Evolutionary conservation across 2,888 invertebrate species (phyloP).

Genomic region (Esperia sulphurella): DNA sequence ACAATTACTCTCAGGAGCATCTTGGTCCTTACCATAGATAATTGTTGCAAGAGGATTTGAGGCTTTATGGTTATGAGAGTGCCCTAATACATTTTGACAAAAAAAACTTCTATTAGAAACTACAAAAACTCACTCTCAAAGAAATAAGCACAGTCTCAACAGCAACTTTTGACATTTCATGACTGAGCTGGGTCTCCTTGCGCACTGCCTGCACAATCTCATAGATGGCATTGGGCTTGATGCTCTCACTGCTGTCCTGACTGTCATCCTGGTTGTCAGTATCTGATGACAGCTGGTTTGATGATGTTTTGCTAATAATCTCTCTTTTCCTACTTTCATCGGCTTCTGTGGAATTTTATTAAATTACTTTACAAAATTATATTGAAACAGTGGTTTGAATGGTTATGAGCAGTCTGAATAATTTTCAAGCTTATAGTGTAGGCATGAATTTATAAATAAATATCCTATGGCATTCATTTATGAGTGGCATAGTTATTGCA

Average conservation of each 20-base stretch:
- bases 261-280: constrained; percentile 73
- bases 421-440: too few relatives aligned
- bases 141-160: constrained; percentile 86
- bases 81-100: too few relatives aligned
- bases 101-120: background rate
- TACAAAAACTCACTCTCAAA: constrained; percentile 49
- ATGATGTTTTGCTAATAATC: constrained; percentile 37
- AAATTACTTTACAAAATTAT: too few relatives aligned
- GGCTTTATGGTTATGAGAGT: too few relatives aligned
- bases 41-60: too few relatives aligned
- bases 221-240: constrained; percentile 81
- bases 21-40: too few relatives aligned
- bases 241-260: constrained; percentile 70
- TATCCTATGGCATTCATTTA: too few relatives aligned
- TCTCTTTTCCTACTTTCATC: constrained; percentile 37
- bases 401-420: too few relatives aligned
- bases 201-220: constrained; percentile 89
- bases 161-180: constrained; percentile 91
- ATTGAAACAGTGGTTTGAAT: too few relatives aligned
- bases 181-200: constrained; percentile 90
- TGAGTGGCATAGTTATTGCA: too few relatives aligned
- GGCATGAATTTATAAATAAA: too few relatives aligned
- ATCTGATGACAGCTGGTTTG: constrained; percentile 62
- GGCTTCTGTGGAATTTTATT: constrained; percentile 1
- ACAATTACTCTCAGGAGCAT: too few relatives aligned